These are phyloP conservation scores for Chaetorhynchus papuensis DNA, from an alignment of 2,113 vertebrate genomes.

Conservation along the genomic window DNA sequence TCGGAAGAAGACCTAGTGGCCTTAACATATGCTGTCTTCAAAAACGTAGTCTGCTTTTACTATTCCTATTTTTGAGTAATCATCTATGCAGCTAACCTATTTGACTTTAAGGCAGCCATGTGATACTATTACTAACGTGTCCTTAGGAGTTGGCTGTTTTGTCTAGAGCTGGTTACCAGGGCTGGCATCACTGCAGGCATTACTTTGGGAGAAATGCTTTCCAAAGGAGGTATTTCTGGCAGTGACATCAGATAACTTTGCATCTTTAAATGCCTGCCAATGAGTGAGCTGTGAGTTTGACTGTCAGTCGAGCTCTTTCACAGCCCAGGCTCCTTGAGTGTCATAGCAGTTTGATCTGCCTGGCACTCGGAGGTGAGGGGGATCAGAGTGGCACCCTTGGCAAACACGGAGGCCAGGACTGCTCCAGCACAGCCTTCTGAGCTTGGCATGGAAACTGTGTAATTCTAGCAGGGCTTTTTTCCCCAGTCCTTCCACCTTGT, in stretches of 20 bases:
- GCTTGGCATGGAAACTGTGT: rapidly evolving
- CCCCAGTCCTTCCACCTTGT: background rate
- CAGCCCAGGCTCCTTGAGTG: background rate
- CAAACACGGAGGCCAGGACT: background rate
- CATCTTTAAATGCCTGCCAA: background rate
- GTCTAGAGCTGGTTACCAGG: background rate
- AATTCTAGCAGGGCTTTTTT: background rate
- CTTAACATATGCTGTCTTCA: background rate
- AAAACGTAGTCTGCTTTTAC: background rate
- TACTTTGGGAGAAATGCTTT: background rate
- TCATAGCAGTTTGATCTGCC: background rate
- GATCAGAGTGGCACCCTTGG: background rate
- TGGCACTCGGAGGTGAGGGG: background rate
- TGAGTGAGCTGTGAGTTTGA: background rate
- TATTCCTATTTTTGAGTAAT: background rate
- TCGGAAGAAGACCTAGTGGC: background rate
- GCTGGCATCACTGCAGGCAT: background rate
- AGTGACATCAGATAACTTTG: background rate
- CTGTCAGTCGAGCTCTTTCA: background rate
- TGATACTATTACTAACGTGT: background rate
- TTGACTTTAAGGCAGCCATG: background rate
- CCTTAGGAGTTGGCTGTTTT: background rate
- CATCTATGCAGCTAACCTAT: background rate
- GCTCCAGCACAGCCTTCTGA: background rate
- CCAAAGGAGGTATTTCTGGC: conserved; percentile 15